Evolutionary conservation across 2,888 invertebrate genomes (phyloP).

Genomic region (Galerucella pusilla): DNA sequence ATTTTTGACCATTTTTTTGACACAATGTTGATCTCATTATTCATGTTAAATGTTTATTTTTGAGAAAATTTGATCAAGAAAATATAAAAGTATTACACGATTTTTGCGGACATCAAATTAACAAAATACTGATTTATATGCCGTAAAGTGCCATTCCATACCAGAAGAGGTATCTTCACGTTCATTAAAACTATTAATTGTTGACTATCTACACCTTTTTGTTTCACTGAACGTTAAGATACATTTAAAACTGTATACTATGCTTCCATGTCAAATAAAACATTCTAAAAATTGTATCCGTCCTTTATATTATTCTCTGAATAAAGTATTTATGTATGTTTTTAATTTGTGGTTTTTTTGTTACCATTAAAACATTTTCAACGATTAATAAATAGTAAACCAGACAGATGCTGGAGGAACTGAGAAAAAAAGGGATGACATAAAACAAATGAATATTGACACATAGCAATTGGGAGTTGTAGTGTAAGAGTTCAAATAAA

Average conservation of each 20-base stretch:
- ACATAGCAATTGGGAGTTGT: neutral
- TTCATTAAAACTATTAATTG: constrained; percentile 1
- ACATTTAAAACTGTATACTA: neutral
- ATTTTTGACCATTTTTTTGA: no score
- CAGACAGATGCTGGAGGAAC: no score
- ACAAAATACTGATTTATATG: neutral
- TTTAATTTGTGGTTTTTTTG: constrained; percentile 26
- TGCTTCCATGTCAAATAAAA: constrained; percentile 22
- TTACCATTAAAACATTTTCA: neutral
- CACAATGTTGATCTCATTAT: no score
- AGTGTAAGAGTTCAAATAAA: neutral
- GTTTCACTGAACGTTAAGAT: neutral
- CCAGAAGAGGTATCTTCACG: neutral
- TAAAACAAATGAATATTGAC: no score
- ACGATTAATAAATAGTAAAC: no score
- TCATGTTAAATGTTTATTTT: no score
- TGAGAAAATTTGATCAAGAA: neutral
- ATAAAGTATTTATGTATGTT: constrained; percentile 44
- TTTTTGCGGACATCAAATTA: neutral
- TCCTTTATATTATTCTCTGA: constrained; percentile 37
- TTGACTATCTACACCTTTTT: no score
- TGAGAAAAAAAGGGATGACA: no score
- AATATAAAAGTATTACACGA: neutral
- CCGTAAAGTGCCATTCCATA: constrained; percentile 22
- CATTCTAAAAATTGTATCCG: constrained; percentile 38